Percentiles rank a stretch among this genome's conserved stretches.
Conservation (phyloP, 30 jellyfish, hydroid and myxozoan species). For the Euphysa ruthae region DNA sequence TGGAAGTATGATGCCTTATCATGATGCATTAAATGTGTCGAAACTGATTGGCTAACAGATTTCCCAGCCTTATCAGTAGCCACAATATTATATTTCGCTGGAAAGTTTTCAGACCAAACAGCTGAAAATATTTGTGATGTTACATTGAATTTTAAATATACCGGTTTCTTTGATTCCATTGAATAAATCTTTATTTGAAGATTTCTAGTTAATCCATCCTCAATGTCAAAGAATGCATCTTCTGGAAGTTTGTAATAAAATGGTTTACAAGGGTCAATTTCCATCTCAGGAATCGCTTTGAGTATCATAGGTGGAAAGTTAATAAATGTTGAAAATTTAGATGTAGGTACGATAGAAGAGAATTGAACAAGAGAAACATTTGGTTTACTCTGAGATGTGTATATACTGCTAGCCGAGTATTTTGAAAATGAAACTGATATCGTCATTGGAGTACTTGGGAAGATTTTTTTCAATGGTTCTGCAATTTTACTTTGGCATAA, state of each 20-base stretch:
- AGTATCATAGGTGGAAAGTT: constrained; percentile 18
- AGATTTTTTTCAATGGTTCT: background rate
- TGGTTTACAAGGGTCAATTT: constrained; percentile 33
- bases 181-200: constrained; percentile 1
- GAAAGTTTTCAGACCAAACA: background rate
- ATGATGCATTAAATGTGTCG: too few species aligned
- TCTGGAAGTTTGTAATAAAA: constrained; percentile 35
- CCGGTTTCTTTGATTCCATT: background rate
- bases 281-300: constrained; percentile 16
- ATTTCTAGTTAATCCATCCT: constrained; percentile 60
- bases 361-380: background rate
- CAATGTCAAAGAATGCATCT: constrained; percentile 61
- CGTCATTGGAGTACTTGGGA: background rate
- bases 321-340: background rate
- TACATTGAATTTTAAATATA: background rate
- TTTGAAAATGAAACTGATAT: background rate
- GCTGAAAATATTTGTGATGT: constrained; percentile 26
- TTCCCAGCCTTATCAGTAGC: constrained; percentile 24
- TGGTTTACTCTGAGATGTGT: background rate
- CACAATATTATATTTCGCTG: background rate
- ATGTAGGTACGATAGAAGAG: background rate
- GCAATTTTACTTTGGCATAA: too few species aligned
- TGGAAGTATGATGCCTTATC: too few species aligned
- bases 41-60: constrained; percentile 4
- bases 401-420: background rate